These are phyloP conservation scores for Calephelis nemesis DNA, from an alignment of 1,140 invertebrate species.

Conservation along the genomic window DNA sequence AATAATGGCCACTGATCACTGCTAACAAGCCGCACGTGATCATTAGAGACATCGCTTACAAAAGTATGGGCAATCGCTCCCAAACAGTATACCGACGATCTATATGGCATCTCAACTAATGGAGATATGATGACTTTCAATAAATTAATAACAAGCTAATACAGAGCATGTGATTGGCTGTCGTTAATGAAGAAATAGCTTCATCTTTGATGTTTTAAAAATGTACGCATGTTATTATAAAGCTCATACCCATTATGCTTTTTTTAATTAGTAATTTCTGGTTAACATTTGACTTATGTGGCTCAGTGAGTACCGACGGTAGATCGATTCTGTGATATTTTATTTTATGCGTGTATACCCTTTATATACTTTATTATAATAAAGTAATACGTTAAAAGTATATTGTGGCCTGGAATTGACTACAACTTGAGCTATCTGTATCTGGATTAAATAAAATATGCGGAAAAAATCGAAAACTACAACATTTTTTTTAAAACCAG, in stretches of 20 bases:
- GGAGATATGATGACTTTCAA: conserved; percentile 8
- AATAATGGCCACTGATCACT: conserved; percentile 13
- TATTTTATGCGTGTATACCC: too few relatives aligned
- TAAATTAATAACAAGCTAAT: conserved; percentile 14
- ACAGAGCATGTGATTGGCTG: conserved; percentile 10
- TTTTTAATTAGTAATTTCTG: conserved; percentile 12
- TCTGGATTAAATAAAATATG: too few relatives aligned
- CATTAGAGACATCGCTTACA: conserved; percentile 8
- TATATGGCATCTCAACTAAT: conserved; percentile 17
- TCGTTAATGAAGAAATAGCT: conserved; percentile 10
- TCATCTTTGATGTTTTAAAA: conserved; percentile 3
- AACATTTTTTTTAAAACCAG: too few relatives aligned
- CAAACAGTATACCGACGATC: conserved; percentile 2
- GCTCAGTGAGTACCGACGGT: too few relatives aligned
- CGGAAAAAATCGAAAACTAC: too few relatives aligned
- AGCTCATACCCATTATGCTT: neutral
- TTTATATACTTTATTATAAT: too few relatives aligned
- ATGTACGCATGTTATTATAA: conserved; percentile 1
- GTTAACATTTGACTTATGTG: neutral
- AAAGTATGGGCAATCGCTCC: conserved; percentile 10
- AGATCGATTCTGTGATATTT: too few relatives aligned
- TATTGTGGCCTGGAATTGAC: too few relatives aligned
- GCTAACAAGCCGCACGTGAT: conserved; percentile 16
- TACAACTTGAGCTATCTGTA: too few relatives aligned
- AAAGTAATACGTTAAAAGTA: too few relatives aligned